Percentiles rank a stretch among this genome's conserved stretches.
These are phyloP conservation scores for Gopherus evgoodei DNA, from an alignment of 2,113 vertebrate species.

Conservation along the genomic window DNA sequence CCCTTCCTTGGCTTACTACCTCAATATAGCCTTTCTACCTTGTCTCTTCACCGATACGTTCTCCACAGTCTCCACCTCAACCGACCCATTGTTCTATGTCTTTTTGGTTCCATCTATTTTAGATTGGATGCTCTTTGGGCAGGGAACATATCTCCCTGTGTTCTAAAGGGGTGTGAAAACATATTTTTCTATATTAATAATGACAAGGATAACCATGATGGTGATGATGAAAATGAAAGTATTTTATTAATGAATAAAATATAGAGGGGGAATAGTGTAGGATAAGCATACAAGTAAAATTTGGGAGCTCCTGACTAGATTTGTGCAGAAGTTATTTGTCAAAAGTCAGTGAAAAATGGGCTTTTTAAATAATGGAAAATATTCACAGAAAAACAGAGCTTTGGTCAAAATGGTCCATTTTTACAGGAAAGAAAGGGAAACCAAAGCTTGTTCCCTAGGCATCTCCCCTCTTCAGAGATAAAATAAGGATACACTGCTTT, in stretches of 20 bases:
- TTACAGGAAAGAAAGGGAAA: neutral
- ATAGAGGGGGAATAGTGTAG: neutral
- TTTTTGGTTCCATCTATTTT: neutral
- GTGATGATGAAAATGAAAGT: accelerated
- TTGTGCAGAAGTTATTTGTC: neutral
- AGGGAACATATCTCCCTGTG: neutral
- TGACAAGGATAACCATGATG: neutral
- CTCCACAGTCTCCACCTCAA: neutral
- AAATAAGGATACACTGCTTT: neutral
- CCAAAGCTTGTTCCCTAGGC: neutral
- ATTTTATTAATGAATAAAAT: accelerated
- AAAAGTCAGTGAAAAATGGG: neutral
- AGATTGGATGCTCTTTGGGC: neutral
- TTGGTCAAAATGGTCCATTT: neutral
- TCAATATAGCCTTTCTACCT: neutral
- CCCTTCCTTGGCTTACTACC: neutral
- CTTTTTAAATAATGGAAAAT: neutral
- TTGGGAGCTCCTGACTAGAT: neutral
- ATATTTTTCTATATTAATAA: neutral
- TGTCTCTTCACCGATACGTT: neutral
- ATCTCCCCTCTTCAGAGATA: neutral
- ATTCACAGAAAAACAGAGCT: neutral
- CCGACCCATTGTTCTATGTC: neutral
- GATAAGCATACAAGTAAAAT: neutral
- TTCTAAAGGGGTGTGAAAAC: neutral